These are phyloP conservation scores for Tetraneura akinire DNA, from an alignment of 1,140 invertebrate species.

Conservation along the genomic window DNA sequence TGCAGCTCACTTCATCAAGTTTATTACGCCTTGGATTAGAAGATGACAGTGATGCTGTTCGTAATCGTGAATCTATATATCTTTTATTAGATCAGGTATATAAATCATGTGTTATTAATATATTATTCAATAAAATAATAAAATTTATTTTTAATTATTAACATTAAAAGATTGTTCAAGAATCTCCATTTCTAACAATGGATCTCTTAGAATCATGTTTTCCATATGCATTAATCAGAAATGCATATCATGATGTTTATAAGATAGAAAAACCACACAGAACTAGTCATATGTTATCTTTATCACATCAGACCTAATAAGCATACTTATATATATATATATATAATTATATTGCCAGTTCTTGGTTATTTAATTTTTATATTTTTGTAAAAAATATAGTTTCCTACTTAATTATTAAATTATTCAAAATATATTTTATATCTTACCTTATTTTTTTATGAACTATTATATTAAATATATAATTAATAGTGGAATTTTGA, in stretches of 20 bases:
- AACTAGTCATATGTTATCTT: neutral
- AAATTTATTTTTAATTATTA: conserved; percentile 5
- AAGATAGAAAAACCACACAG: conserved; percentile 72
- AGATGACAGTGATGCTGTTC: conserved; percentile 89
- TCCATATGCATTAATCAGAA: conserved; percentile 93
- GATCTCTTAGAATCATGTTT: conserved; percentile 97
- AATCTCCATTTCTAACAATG: conserved; percentile 97
- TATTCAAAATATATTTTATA: no score
- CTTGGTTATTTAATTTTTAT: neutral
- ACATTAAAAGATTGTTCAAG: conserved; percentile 82
- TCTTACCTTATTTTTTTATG: no score
- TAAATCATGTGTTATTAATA: neutral
- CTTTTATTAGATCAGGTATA: conserved; percentile 80
- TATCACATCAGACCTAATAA: conserved; percentile 9
- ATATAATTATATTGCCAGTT: no score
- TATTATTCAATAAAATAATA: no score
- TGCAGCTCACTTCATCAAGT: conserved; percentile 87
- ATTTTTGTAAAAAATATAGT: neutral
- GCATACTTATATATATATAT: no score
- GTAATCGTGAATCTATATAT: conserved; percentile 94
- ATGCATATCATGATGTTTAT: conserved; percentile 94
- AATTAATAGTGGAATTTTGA: no score
- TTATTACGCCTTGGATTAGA: conserved; percentile 91
- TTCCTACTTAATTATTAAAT: no score
- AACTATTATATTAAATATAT: no score